A percentile compares a stretch with the other conserved stretches of the same genome.
These are phyloP conservation scores for Himalopsyche japonica DNA, from an alignment of 2,888 invertebrate genomes.

Conservation along the genomic window DNA sequence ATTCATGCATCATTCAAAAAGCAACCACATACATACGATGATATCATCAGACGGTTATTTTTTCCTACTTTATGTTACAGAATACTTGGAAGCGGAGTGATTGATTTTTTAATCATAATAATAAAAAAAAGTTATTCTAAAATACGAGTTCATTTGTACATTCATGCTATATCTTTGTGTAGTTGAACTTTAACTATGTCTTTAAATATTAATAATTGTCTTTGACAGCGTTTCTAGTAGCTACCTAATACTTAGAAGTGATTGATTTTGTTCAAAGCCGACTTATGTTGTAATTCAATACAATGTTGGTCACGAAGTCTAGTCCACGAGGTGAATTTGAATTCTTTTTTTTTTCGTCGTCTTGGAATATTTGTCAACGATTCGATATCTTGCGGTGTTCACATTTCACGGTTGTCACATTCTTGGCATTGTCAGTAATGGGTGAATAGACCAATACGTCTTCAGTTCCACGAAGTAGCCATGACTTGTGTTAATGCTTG, in stretches of 20 bases:
- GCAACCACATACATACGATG: too few relatives aligned
- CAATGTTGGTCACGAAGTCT: not conserved
- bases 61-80: too few relatives aligned
- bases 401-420: not conserved
- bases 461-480: not conserved
- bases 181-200: too few relatives aligned
- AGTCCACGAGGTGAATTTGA: not conserved
- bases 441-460: not conserved
- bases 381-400: not conserved
- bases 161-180: too few relatives aligned
- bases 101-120: too few relatives aligned
- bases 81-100: too few relatives aligned
- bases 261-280: not conserved
- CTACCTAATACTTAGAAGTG: not conserved
- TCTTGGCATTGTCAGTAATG: not conserved
- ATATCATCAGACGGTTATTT: too few relatives aligned
- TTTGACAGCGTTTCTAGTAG: too few relatives aligned
- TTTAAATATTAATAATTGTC: too few relatives aligned
- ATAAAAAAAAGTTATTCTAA: too few relatives aligned
- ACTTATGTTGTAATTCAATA: not conserved
- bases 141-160: too few relatives aligned
- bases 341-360: not conserved
- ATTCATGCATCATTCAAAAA: too few relatives aligned
- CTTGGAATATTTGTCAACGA: not conserved
- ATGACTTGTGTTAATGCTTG: not conserved